Percentiles rank a stretch among this genome's conserved stretches.
Evolutionary conservation across 2,113 vertebrate species (phyloP).

Genomic region (Hippocampus mohnikei): DNA sequence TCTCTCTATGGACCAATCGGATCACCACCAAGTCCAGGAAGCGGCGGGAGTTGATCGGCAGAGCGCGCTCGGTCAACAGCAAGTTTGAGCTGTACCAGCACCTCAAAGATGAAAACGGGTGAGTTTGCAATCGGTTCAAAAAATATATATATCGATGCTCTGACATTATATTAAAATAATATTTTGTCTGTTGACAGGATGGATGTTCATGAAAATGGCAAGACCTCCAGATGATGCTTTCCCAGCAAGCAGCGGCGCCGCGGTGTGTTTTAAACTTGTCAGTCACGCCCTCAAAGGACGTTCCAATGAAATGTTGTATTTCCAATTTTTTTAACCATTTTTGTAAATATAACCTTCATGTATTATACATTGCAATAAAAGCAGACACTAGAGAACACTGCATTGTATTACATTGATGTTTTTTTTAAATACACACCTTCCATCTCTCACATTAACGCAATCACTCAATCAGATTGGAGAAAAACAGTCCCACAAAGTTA

Average conservation of each 20-base stretch:
- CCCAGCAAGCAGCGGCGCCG: conserved; percentile 24
- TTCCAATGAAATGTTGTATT: conserved; percentile 41
- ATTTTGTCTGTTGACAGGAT: conserved; percentile 74
- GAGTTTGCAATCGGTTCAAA: conserved; percentile 38
- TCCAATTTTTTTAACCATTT: conserved; percentile 56
- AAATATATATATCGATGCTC: too few species aligned
- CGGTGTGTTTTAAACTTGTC: conserved; percentile 25
- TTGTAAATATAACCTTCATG: conserved; percentile 64
- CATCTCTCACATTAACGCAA: not conserved
- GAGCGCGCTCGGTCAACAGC: conserved; percentile 88
- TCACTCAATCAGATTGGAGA: not conserved
- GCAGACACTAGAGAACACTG: conserved; percentile 29
- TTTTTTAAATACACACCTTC: not conserved
- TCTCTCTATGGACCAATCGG: conserved; percentile 91
- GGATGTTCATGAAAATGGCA: conserved; percentile 92
- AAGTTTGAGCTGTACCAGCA: conserved; percentile 95
- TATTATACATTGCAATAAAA: conserved; percentile 64
- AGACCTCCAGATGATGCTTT: conserved; percentile 83
- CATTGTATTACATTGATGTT: not conserved
- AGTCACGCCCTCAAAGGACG: conserved; percentile 3
- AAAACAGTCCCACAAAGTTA: not conserved
- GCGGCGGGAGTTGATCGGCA: conserved; percentile 92
- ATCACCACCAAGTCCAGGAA: conserved; percentile 96
- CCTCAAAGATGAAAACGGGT: conserved; percentile 98
- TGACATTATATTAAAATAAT: not conserved